phyloP scores from a whole-genome alignment of 2,113 vertebrate species.

The Anarrhichthys ocellatus region DNA sequence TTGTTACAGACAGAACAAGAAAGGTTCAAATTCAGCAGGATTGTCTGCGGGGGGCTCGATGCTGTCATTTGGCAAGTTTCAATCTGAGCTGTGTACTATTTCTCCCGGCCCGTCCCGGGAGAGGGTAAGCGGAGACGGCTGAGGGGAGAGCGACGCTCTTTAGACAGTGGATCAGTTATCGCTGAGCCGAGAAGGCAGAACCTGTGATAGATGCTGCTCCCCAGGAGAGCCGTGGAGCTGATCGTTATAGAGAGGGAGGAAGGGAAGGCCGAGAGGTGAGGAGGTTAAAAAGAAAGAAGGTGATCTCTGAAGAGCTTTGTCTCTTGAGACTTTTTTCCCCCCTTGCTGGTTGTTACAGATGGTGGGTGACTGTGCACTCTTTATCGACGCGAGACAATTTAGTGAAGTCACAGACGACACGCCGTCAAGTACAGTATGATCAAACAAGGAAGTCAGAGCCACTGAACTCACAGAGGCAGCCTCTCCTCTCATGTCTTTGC shows the following conservation, averaged over 20 bases:
- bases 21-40: background rate
- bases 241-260: conserved; percentile 13
- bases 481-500: conserved; percentile 32
- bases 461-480: conserved; percentile 24
- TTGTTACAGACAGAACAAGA: background rate
- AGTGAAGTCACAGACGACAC: conserved; percentile 29
- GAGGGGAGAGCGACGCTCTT: conserved; percentile 46
- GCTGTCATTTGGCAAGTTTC: conserved; percentile 26
- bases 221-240: conserved; percentile 26
- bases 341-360: conserved; percentile 10
- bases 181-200: conserved; percentile 41
- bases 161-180: conserved; percentile 52
- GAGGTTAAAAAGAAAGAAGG: conserved; percentile 13
- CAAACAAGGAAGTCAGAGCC: conserved; percentile 44
- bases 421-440: conserved; percentile 47
- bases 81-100: conserved; percentile 23
- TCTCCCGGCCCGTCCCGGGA: conserved; percentile 18
- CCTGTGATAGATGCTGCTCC: conserved; percentile 53
- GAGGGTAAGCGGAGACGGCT: conserved; percentile 45
- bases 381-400: conserved; percentile 39
- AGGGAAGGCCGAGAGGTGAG: conserved; percentile 1
- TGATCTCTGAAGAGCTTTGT: background rate
- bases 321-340: conserved; percentile 3
- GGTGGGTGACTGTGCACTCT: conserved; percentile 24
- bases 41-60: background rate